Conservation (phyloP, 1,140 invertebrate genomes). For the Belonocnema kinseyi region DNA sequence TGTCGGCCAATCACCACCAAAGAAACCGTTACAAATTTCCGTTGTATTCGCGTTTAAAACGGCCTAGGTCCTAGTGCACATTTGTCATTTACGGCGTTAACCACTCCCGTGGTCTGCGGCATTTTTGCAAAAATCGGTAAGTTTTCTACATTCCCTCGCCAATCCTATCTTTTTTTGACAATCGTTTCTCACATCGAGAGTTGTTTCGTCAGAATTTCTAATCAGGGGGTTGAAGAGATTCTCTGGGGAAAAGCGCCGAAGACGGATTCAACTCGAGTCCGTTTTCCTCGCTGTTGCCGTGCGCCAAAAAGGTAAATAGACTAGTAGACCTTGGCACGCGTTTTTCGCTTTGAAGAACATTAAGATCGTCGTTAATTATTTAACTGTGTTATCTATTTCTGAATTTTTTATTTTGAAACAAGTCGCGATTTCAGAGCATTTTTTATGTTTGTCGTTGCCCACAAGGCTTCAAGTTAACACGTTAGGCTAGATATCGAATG, state of each 20-base stretch:
- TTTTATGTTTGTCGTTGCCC: not conserved
- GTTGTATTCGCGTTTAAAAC: constrained; percentile 59
- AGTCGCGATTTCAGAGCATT: not conserved
- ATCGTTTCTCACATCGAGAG: not conserved
- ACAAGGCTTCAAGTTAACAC: not conserved
- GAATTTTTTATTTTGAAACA: not conserved
- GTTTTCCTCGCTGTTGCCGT: constrained; percentile 7
- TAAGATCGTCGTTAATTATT: not conserved
- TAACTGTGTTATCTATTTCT: not conserved
- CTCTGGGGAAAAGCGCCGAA: not conserved
- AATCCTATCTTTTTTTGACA: not conserved
- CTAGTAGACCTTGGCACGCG: not conserved
- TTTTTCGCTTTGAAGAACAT: not conserved
- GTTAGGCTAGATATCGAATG: not conserved
- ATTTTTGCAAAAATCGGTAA: constrained; percentile 37
- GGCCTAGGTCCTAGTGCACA: constrained; percentile 44
- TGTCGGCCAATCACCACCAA: constrained; percentile 37
- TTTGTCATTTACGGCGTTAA: constrained; percentile 58
- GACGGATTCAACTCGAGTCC: not conserved
- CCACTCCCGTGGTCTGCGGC: constrained; percentile 57
- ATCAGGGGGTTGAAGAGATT: not conserved
- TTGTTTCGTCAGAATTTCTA: not conserved
- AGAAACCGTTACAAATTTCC: constrained; percentile 60
- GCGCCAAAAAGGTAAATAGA: constrained; percentile 23
- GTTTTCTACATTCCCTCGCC: not conserved